These are phyloP conservation scores for Polyergus mexicanus DNA, from an alignment of 1,140 invertebrate genomes.

Conservation along the genomic window DNA sequence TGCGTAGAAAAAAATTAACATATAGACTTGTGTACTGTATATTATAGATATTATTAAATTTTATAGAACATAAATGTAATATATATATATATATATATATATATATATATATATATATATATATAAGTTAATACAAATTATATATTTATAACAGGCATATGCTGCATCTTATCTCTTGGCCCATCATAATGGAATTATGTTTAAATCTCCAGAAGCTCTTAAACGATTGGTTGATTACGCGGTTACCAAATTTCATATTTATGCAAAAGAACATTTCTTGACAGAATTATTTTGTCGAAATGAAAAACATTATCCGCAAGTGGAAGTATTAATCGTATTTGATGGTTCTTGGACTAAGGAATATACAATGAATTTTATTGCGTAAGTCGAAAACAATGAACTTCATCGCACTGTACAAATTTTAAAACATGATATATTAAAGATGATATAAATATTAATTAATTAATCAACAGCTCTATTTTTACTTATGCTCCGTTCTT, in stretches of 20 bases:
- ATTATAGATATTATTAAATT: background rate
- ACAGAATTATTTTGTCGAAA: constrained; percentile 79
- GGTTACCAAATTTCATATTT: constrained; percentile 69
- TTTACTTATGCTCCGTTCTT: constrained; percentile 2
- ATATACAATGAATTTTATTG: constrained; percentile 86
- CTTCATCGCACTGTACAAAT: background rate
- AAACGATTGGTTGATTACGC: constrained; percentile 69
- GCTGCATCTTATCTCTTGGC: constrained; percentile 76
- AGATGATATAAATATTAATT: constrained; percentile 38
- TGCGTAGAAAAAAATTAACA: too few relatives aligned
- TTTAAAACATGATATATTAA: background rate
- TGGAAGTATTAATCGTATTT: constrained; percentile 86
- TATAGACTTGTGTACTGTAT: too few relatives aligned
- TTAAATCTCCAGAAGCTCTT: constrained; percentile 73
- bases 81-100: background rate
- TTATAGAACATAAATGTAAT: constrained; percentile 1
- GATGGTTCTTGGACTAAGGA: constrained; percentile 87
- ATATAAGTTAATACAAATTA: background rate
- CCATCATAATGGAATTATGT: constrained; percentile 71
- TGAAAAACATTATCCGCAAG: constrained; percentile 78
- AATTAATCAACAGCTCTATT: constrained; percentile 22
- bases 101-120: background rate
- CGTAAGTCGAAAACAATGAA: constrained; percentile 82
- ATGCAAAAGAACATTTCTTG: constrained; percentile 73
- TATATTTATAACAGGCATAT: constrained; percentile 69